These are phyloP conservation scores for Noturus placidus DNA, from an alignment of 2,113 vertebrate genomes.

Conservation along the genomic window DNA sequence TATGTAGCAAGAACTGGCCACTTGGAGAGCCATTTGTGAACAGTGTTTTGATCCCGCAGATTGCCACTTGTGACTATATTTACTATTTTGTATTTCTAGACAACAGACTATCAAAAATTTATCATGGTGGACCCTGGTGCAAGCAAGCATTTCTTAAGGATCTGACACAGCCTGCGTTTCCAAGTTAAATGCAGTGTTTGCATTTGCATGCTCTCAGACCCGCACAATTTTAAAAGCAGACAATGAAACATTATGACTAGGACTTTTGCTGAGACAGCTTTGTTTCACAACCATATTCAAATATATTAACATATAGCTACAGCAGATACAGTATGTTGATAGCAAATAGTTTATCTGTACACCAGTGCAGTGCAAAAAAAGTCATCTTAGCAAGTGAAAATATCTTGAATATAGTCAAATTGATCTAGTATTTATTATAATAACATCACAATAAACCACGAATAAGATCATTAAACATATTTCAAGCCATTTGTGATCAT, in stretches of 20 bases:
- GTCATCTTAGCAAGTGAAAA: no score
- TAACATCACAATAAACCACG: no score
- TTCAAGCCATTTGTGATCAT: no score
- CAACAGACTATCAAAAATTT: background rate
- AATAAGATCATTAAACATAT: no score
- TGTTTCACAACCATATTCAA: background rate
- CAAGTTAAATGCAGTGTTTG: background rate
- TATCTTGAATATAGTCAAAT: no score
- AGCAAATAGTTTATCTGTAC: background rate
- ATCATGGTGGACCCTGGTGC: background rate
- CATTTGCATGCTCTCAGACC: background rate
- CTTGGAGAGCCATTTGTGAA: background rate
- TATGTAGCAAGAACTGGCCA: background rate
- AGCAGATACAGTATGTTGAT: background rate
- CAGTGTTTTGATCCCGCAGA: no score
- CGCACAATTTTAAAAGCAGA: conserved; percentile 2
- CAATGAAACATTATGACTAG: background rate
- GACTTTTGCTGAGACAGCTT: background rate
- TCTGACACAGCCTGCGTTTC: background rate
- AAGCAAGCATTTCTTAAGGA: background rate
- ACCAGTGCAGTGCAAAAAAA: background rate
- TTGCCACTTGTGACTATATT: background rate
- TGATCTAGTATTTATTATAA: no score
- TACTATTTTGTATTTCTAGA: background rate
- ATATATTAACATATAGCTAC: background rate